phyloP scores from a whole-genome alignment of 2,113 vertebrate genomes.

The Apaloderma vittatum region DNA sequence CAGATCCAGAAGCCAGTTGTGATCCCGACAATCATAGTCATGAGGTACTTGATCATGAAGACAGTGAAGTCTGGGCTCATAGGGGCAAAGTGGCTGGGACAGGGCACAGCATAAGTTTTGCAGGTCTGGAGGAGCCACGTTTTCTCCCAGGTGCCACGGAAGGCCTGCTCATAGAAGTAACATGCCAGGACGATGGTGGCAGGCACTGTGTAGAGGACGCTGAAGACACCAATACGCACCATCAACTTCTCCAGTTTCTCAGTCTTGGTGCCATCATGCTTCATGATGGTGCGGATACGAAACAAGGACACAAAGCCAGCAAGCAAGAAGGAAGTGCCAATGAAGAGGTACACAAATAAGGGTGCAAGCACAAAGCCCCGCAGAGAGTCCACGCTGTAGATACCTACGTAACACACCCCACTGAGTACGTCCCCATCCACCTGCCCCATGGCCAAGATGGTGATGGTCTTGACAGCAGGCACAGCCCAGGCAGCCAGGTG shows the following conservation, averaged over 20 bases:
- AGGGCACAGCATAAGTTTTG: constrained; percentile 88
- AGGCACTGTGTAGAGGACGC: constrained; percentile 89
- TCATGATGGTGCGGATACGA: constrained; percentile 98
- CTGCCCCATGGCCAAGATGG: constrained; percentile 89
- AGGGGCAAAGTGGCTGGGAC: constrained; percentile 83
- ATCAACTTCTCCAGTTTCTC: constrained; percentile 93
- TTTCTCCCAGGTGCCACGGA: constrained; percentile 90
- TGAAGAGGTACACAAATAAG: constrained; percentile 90
- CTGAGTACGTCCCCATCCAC: constrained; percentile 93
- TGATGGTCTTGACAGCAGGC: constrained; percentile 91
- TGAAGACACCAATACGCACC: constrained; percentile 92
- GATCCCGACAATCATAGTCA: constrained; percentile 95
- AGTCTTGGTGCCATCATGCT: constrained; percentile 96
- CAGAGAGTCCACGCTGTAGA: constrained; percentile 86
- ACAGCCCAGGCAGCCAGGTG: constrained; percentile 94
- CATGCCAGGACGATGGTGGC: constrained; percentile 90
- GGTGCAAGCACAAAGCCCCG: constrained; percentile 91
- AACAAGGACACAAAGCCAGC: constrained; percentile 93
- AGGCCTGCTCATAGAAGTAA: constrained; percentile 93
- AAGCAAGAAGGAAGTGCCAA: constrained; percentile 91
- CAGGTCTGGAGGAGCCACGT: constrained; percentile 92
- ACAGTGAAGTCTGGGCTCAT: constrained; percentile 91
- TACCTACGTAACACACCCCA: constrained; percentile 93
- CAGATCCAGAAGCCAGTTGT: constrained; percentile 95
- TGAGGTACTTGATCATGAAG: constrained; percentile 96